Conservation (phyloP, 2,113 vertebrate genomes). For the Oxyura jamaicensis region DNA sequence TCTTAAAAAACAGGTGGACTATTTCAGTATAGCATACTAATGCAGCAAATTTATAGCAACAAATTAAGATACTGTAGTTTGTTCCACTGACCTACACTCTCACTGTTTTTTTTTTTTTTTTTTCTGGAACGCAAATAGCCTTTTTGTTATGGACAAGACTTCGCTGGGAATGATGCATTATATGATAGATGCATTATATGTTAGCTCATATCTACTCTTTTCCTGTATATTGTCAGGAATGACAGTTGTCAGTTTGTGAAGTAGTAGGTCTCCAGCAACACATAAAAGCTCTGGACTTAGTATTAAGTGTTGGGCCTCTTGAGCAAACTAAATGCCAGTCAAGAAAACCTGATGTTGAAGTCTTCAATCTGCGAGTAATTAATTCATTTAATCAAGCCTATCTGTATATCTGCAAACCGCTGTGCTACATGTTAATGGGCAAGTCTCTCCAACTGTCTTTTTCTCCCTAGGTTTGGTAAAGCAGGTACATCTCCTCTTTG, state of each 20-base stretch:
- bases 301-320: neutral
- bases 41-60: neutral
- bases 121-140: neutral
- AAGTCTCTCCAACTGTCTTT: neutral
- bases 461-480: neutral
- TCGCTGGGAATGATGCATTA: neutral
- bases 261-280: neutral
- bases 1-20: neutral
- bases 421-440: neutral
- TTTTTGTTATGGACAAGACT: neutral
- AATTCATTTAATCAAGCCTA: constrained; percentile 14
- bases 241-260: neutral
- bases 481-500: neutral
- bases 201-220: neutral
- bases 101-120: neutral
- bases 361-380: neutral
- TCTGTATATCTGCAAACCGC: neutral
- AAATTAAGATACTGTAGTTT: neutral
- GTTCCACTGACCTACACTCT: neutral
- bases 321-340: constrained; percentile 6
- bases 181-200: neutral
- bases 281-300: neutral
- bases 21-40: neutral
- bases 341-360: neutral
- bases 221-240: neutral